Percentiles rank a stretch among this genome's conserved stretches.
These are phyloP conservation scores for Oncorhynchus tshawytscha DNA, from an alignment of 2,113 vertebrate species.

Conservation along the genomic window DNA sequence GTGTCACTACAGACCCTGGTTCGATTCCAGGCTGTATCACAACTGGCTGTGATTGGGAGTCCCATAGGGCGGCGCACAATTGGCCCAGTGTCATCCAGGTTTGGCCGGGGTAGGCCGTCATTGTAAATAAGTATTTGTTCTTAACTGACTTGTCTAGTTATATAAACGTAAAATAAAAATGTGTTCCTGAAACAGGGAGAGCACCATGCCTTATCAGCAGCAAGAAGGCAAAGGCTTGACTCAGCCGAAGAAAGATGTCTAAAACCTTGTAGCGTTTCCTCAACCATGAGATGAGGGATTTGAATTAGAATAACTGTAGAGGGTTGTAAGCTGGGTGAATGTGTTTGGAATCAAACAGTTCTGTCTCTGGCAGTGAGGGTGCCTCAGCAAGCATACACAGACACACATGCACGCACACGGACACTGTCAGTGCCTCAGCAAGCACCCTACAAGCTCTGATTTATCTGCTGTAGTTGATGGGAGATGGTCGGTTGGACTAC, in stretches of 20 bases:
- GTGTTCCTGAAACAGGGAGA: neutral
- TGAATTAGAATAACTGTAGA: conserved; percentile 41
- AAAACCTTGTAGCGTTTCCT: conserved; percentile 21
- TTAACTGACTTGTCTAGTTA: no score
- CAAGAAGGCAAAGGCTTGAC: neutral
- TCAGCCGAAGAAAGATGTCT: conserved; percentile 26
- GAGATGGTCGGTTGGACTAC: conserved; percentile 35
- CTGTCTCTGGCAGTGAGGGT: conserved; percentile 11
- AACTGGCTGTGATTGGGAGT: no score
- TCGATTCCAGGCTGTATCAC: no score
- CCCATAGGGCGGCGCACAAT: no score
- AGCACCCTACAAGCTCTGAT: conserved; percentile 54
- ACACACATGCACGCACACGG: no score
- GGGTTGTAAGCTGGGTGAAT: conserved; percentile 29
- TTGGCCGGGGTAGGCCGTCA: no score
- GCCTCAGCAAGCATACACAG: conserved; percentile 27
- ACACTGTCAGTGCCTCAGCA: conserved; percentile 30
- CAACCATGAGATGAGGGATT: conserved; percentile 32
- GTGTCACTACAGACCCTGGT: no score
- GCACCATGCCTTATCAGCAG: conserved; percentile 11
- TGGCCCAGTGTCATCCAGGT: no score
- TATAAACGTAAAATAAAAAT: no score
- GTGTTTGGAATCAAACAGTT: conserved; percentile 30
- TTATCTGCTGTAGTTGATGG: conserved; percentile 50
- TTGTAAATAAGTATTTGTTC: no score